These are phyloP conservation scores for Hipparchia semele DNA, from an alignment of 2,888 invertebrate genomes.

Conservation along the genomic window DNA sequence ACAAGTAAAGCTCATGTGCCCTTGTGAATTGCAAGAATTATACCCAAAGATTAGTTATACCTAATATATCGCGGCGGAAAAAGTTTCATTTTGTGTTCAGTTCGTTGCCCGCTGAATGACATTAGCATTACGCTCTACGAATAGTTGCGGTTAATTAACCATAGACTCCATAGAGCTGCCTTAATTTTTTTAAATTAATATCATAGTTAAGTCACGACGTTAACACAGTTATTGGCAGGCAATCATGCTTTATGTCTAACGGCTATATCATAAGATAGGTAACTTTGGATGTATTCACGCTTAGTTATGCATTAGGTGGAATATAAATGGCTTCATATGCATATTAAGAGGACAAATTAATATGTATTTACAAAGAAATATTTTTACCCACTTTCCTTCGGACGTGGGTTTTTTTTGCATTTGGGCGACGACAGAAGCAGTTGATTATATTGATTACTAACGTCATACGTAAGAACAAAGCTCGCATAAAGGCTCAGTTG, in stretches of 20 bases:
- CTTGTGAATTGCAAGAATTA: too few relatives aligned
- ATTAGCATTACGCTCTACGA: too few relatives aligned
- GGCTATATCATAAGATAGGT: neutral
- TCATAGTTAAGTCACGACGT: conserved; percentile 15
- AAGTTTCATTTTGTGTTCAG: too few relatives aligned
- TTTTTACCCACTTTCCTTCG: conserved; percentile 1
- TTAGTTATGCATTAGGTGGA: conserved; percentile 15
- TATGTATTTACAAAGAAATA: neutral
- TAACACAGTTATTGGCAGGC: conserved; percentile 13
- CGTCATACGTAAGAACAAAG: too few relatives aligned
- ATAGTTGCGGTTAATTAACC: neutral
- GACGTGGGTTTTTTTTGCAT: conserved; percentile 5
- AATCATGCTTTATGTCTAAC: conserved; percentile 14
- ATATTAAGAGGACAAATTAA: conserved; percentile 10
- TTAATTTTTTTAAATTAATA: conserved; percentile 7
- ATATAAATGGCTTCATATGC: conserved; percentile 19
- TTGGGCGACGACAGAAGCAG: neutral
- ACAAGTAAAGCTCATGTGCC: too few relatives aligned
- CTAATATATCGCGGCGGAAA: too few relatives aligned
- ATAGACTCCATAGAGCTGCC: neutral
- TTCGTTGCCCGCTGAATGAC: too few relatives aligned
- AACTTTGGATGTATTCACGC: conserved; percentile 12
- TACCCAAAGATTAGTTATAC: too few relatives aligned
- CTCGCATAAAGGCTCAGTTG: too few relatives aligned
- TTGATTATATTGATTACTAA: neutral